Evolutionary conservation across 2,113 vertebrate genomes (phyloP).

Genomic region (Crocuta crocuta): DNA sequence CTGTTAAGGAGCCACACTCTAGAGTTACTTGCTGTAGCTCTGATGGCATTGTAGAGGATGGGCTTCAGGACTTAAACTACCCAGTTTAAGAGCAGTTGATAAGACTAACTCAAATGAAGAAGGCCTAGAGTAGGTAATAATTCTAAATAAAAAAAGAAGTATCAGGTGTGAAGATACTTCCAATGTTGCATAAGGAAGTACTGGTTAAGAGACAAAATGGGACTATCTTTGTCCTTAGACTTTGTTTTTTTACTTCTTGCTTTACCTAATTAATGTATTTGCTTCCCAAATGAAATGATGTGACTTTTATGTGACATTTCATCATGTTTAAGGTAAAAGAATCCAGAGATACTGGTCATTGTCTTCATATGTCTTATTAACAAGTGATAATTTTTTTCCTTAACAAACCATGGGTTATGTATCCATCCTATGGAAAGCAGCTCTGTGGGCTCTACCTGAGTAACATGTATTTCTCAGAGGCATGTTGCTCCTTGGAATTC

Average conservation of each 20-base stretch:
- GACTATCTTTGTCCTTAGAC: neutral
- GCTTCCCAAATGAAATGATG: neutral
- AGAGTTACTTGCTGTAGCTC: neutral
- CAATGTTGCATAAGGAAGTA: neutral
- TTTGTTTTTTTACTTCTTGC: neutral
- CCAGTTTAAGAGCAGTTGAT: neutral
- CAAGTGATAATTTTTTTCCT: neutral
- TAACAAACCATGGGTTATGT: neutral
- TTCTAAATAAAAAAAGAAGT: neutral
- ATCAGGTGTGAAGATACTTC: neutral
- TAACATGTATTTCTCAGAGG: neutral
- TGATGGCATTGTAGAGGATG: neutral
- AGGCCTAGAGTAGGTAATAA: neutral
- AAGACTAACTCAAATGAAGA: neutral
- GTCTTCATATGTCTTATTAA: neutral
- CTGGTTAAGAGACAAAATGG: neutral
- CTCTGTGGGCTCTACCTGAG: neutral
- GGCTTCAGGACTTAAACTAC: neutral
- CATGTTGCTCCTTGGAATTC: neutral
- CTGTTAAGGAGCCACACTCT: neutral
- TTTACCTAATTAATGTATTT: slow-evolving; percentile 18
- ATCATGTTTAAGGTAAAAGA: neutral
- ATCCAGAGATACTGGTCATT: neutral
- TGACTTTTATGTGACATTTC: neutral
- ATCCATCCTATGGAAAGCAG: neutral